A percentile compares a stretch with the other conserved stretches of the same genome.
These are phyloP conservation scores for Buceros bicornis DNA, from an alignment of 2,797 vertebrate species.

Conservation along the genomic window DNA sequence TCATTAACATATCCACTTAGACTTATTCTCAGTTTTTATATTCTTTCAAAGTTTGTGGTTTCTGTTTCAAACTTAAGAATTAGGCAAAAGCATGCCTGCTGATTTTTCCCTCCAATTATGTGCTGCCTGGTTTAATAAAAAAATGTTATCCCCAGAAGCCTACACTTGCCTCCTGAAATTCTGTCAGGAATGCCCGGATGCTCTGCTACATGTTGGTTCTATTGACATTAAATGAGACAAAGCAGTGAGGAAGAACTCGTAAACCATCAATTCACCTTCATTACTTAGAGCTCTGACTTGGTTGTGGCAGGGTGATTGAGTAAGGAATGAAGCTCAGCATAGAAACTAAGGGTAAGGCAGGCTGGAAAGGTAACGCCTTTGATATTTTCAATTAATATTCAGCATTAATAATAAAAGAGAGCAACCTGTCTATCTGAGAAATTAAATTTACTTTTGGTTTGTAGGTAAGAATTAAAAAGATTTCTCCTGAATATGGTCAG, in stretches of 20 bases:
- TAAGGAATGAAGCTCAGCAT: not conserved
- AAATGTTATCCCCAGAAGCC: not conserved
- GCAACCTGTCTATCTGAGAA: not conserved
- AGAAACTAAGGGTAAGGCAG: not conserved
- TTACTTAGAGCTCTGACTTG: not conserved
- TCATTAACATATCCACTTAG: not conserved
- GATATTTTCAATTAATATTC: not conserved
- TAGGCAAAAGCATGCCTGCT: not conserved
- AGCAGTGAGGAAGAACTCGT: constrained; percentile 42
- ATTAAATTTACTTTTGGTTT: not conserved
- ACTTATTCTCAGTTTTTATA: not conserved
- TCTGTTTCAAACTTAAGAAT: not conserved
- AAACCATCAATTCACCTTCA: constrained; percentile 37
- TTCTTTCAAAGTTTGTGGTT: not conserved
- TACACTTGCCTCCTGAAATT: not conserved
- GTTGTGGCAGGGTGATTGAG: not conserved
- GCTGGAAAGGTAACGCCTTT: not conserved
- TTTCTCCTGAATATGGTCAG: not conserved
- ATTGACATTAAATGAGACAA: constrained; percentile 50
- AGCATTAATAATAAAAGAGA: not conserved
- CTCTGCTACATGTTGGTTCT: not conserved
- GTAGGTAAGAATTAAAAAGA: not conserved
- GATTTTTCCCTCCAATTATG: not conserved
- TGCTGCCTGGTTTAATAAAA: not conserved
- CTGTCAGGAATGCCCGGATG: not conserved